Conservation (phyloP, 2,113 vertebrate species). For the Halichoeres trimaculatus region DNA sequence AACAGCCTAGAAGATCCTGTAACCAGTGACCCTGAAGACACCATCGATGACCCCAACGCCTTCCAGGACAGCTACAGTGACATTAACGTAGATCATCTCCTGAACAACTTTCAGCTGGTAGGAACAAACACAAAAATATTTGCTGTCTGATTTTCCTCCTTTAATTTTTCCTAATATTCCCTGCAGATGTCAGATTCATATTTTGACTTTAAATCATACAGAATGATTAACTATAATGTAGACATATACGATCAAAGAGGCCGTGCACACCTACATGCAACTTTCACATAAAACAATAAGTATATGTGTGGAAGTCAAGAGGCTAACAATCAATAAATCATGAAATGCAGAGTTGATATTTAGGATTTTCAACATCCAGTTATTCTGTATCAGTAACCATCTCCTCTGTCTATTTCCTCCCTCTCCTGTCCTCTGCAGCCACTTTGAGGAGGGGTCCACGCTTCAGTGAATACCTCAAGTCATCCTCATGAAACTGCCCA, state of each 20-base stretch:
- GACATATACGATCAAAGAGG: no score
- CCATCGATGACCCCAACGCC: conserved; percentile 82
- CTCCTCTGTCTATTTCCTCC: neutral
- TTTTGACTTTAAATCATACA: no score
- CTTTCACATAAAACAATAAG: neutral
- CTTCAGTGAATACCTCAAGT: conserved; percentile 74
- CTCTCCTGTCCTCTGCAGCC: conserved; percentile 81
- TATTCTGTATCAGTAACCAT: conserved; percentile 1
- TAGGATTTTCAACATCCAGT: neutral
- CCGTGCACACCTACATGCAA: no score
- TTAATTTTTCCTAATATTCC: no score
- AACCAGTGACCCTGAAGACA: conserved; percentile 84
- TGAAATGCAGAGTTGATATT: neutral
- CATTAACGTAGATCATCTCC: conserved; percentile 85
- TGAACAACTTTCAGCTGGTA: conserved; percentile 89
- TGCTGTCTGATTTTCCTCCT: neutral
- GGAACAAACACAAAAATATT: conserved; percentile 19
- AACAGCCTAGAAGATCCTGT: conserved; percentile 87
- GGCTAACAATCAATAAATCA: neutral
- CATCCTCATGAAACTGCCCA: conserved; percentile 82
- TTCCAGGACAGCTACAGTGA: conserved; percentile 89
- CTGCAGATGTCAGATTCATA: no score
- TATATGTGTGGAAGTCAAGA: neutral
- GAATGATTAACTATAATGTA: no score
- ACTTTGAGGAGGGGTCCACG: conserved; percentile 83